A percentile compares a stretch with the other conserved stretches of the same genome.
These are phyloP conservation scores for Lingula anatina DNA, from an alignment of 2,888 invertebrate genomes.

Conservation along the genomic window DNA sequence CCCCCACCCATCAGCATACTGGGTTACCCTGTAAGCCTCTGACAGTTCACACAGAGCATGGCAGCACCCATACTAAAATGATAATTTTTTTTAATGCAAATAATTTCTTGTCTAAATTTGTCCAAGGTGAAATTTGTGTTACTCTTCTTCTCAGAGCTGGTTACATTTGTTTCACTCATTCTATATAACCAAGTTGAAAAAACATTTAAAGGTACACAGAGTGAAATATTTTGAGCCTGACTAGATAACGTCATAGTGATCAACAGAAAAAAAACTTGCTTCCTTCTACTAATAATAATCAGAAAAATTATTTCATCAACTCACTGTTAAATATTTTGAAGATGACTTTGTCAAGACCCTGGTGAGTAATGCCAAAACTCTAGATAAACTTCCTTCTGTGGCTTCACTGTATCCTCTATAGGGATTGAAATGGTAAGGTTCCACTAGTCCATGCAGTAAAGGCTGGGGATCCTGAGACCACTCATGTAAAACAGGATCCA, in stretches of 20 bases:
- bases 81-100: no score
- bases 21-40: conserved; percentile 64
- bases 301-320: conserved; percentile 37
- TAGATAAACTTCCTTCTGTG: conserved; percentile 59
- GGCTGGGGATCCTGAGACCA: conserved; percentile 51
- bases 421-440: conserved; percentile 35
- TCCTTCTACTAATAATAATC: no score
- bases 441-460: conserved; percentile 56
- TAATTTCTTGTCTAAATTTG: no score
- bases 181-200: no score
- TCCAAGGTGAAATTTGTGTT: no score
- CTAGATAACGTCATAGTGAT: no score
- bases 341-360: conserved; percentile 60
- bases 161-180: no score
- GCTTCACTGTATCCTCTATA: conserved; percentile 15
- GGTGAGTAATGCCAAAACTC: conserved; percentile 57
- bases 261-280: no score
- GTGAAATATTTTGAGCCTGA: no score
- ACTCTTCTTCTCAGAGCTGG: no score
- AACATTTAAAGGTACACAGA: no score
- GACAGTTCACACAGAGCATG: conserved; percentile 67
- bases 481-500: conserved; percentile 44
- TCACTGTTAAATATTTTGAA: conserved; percentile 66
- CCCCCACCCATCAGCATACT: conserved; percentile 66
- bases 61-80: conserved; percentile 61